A percentile compares a stretch with the other conserved stretches of the same genome.
Conservation (phyloP, 2,113 vertebrate species). For the Leptobrachium ailaonicum region DNA sequence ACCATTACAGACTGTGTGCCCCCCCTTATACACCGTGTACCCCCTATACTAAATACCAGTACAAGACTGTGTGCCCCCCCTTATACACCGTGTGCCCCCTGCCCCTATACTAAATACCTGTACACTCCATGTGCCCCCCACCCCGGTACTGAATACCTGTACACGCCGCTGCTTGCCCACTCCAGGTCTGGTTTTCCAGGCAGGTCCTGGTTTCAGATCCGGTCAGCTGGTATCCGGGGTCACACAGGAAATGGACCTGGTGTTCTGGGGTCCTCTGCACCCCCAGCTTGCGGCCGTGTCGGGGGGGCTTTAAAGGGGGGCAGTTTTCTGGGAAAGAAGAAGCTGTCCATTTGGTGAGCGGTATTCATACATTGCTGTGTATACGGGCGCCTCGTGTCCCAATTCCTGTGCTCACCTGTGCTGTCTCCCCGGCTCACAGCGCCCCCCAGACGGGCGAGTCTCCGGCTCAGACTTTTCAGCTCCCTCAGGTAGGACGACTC, state of each 20-base stretch:
- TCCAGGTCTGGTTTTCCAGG: slow-evolving; percentile 74
- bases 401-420: slow-evolving; percentile 50
- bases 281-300: slow-evolving; percentile 75
- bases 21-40: no score
- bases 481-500: slow-evolving; percentile 75
- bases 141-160: slow-evolving; percentile 61
- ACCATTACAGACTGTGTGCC: no score
- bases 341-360: fast-evolving
- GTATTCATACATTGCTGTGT: background rate
- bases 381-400: background rate
- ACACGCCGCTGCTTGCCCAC: slow-evolving; percentile 71
- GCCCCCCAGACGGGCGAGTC: slow-evolving; percentile 75
- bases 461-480: slow-evolving; percentile 70
- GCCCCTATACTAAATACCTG: no score
- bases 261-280: slow-evolving; percentile 66
- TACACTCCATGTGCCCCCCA: no score
- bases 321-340: slow-evolving; percentile 67
- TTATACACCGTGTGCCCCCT: no score
- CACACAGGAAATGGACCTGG: slow-evolving; percentile 78
- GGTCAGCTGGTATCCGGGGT: slow-evolving; percentile 69
- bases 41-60: no score
- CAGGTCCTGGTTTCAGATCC: slow-evolving; percentile 76
- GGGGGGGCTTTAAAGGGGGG: slow-evolving; percentile 60
- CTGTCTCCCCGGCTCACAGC: slow-evolving; percentile 53
- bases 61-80: no score